Conservation (phyloP, 2,113 vertebrate species). For the Rhagologus leucostigma region DNA sequence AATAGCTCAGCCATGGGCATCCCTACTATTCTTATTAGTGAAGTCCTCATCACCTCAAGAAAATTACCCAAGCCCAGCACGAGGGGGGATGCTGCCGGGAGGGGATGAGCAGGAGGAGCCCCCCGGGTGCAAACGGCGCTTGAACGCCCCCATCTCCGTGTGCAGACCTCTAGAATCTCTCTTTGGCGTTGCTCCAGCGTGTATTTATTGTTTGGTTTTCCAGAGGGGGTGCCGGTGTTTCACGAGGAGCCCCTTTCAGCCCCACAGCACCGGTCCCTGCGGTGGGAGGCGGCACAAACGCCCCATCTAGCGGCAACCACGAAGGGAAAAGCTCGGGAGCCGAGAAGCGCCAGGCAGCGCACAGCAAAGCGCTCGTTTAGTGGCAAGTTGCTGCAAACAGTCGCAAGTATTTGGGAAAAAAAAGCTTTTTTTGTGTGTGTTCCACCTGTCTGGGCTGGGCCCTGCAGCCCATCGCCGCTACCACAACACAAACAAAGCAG, state of each 20-base stretch:
- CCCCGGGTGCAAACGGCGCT: background rate
- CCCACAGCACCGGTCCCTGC: accelerated
- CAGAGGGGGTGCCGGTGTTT: accelerated
- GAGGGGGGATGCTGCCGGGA: background rate
- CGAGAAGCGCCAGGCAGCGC: accelerated
- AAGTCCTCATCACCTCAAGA: background rate
- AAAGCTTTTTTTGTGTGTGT: background rate
- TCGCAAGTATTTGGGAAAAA: accelerated
- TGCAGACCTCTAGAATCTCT: background rate
- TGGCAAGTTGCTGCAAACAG: accelerated
- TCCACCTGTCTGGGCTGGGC: background rate
- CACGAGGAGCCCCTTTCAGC: accelerated
- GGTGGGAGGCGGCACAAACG: accelerated
- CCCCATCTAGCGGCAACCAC: background rate
- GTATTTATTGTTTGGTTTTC: accelerated
- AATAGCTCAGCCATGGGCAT: accelerated
- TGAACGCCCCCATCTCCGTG: accelerated
- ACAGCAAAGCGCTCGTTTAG: accelerated
- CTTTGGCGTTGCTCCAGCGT: accelerated
- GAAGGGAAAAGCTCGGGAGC: accelerated
- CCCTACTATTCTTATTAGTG: accelerated
- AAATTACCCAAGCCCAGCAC: background rate
- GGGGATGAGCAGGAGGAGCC: background rate
- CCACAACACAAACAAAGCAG: background rate
- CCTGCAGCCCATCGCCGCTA: background rate